Conservation (phyloP, 2,888 invertebrate species). For the Ochropacha duplaris region DNA sequence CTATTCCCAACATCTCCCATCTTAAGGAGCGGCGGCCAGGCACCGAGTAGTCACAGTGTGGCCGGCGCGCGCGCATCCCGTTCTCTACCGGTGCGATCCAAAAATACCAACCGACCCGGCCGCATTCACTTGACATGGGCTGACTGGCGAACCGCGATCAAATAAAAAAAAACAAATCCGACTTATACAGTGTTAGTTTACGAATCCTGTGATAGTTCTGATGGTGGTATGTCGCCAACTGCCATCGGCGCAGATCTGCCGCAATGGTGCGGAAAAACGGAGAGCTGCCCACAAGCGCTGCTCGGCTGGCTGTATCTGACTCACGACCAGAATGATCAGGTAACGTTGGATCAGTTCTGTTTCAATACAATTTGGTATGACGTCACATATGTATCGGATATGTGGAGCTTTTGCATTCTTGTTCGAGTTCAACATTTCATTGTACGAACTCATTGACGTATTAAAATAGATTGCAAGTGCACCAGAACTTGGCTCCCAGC, state of each 20-base stretch:
- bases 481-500: background rate
- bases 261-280: slow-evolving; percentile 73
- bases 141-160: slow-evolving; percentile 33
- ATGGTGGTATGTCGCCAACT: slow-evolving; percentile 73
- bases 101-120: slow-evolving; percentile 66
- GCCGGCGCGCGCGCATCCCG: slow-evolving; percentile 76
- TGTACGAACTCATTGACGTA: background rate
- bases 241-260: slow-evolving; percentile 71
- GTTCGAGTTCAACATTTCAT: background rate
- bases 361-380: slow-evolving; percentile 1
- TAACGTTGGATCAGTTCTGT: slow-evolving; percentile 26
- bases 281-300: slow-evolving; percentile 65
- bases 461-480: background rate
- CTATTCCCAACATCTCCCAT: slow-evolving; percentile 67
- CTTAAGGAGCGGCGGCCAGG: slow-evolving; percentile 68
- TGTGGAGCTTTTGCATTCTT: background rate
- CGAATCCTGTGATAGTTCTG: slow-evolving; percentile 25
- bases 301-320: slow-evolving; percentile 74
- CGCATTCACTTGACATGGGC: slow-evolving; percentile 52
- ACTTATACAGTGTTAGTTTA: slow-evolving; percentile 1
- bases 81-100: slow-evolving; percentile 50
- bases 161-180: slow-evolving; percentile 4
- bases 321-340: slow-evolving; percentile 76
- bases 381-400: slow-evolving; percentile 2
- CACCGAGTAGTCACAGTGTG: slow-evolving; percentile 56